Percentiles rank a stretch among this genome's conserved stretches.
These are phyloP conservation scores for Salvelinus fontinalis DNA, from an alignment of 2,113 vertebrate genomes.

Conservation along the genomic window DNA sequence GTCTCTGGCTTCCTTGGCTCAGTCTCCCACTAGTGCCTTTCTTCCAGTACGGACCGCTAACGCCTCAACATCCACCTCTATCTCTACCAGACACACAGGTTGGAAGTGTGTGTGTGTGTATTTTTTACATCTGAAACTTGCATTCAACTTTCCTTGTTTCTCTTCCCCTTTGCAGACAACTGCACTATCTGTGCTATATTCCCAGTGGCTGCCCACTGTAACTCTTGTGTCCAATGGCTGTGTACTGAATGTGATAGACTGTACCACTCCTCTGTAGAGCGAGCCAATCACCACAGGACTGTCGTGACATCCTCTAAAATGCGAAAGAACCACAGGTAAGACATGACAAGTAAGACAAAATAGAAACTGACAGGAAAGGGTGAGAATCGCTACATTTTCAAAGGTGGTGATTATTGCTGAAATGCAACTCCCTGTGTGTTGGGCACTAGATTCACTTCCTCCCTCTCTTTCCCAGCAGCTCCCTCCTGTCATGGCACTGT, in stretches of 20 bases:
- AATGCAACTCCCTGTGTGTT: too few relatives aligned
- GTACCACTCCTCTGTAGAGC: slow-evolving; percentile 79
- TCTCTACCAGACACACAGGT: slow-evolving; percentile 60
- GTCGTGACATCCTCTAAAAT: slow-evolving; percentile 52
- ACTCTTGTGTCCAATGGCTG: slow-evolving; percentile 75
- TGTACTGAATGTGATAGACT: slow-evolving; percentile 82
- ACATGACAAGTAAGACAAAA: too few relatives aligned
- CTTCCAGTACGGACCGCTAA: slow-evolving; percentile 9
- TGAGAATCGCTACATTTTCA: background rate
- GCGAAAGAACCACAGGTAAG: slow-evolving; percentile 57
- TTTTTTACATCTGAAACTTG: background rate
- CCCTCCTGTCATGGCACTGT: slow-evolving; percentile 76
- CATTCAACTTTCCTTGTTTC: background rate
- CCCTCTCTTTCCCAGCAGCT: slow-evolving; percentile 27
- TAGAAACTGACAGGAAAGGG: too few relatives aligned
- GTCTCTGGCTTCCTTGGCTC: slow-evolving; percentile 49
- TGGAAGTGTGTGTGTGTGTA: too few relatives aligned
- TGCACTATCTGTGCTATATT: slow-evolving; percentile 83
- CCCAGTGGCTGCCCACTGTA: slow-evolving; percentile 74
- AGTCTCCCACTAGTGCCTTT: slow-evolving; percentile 39
- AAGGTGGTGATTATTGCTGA: too few relatives aligned
- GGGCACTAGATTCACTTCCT: background rate
- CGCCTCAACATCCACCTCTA: slow-evolving; percentile 21
- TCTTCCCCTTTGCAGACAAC: slow-evolving; percentile 51
- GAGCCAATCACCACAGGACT: slow-evolving; percentile 74